Base-by-base conservation (phyloP, 64 coral and sea anemone species). In the Platygyra sinensis region DNA sequence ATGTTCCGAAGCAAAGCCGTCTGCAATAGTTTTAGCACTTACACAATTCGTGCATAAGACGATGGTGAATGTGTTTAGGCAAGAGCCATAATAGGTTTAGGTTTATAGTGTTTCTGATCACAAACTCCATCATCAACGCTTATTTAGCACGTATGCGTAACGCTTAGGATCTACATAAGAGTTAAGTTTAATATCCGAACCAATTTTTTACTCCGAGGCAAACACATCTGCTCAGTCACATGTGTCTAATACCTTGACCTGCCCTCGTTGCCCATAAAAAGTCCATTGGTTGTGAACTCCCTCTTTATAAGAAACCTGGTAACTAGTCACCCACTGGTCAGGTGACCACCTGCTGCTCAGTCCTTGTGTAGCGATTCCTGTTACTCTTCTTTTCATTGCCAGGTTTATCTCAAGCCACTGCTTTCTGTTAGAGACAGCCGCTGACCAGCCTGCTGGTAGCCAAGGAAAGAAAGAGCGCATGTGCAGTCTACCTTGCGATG, bases 361-460 rank as follows among this genome's bases (percentile, higher is more conserved):
- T 30, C 92, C 92, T 86, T 94, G 92, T 51, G 92, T 94, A 32
- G 79, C 87, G 28, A 94, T 59, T 2, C 87, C 79, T 29, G 87
- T 89, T 30, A 94, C 31, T 30, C 36, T 57, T 18, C 52, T 69
- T n/a, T 55, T 49, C 36, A 42, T 13, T 72, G 17, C 28, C 8
- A 91, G 89, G 25, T 81, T 83, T 8, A 91, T 24, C 30, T 91
- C 61, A 17, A 91, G 62, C 89, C 89, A 91, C 30, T 81, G 89
- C 2, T 83, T 81, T 3, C 13, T 16, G 79, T 91, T 72, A 27
- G 71, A 74, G 10, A 25, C 52, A 31, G 30, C 78, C 14, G 89
- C 59, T 27, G 89, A 82, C 89, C 89, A 91, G 24, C 89, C 89
- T 13, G 67, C 77, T 15, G 89, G 78, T 18, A 72, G 52, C 79